Evolutionary conservation across 2,888 invertebrate species (phyloP), one percentile per base, ranked within the genome.

Genomic region (Mayetiola destructor): DNA sequence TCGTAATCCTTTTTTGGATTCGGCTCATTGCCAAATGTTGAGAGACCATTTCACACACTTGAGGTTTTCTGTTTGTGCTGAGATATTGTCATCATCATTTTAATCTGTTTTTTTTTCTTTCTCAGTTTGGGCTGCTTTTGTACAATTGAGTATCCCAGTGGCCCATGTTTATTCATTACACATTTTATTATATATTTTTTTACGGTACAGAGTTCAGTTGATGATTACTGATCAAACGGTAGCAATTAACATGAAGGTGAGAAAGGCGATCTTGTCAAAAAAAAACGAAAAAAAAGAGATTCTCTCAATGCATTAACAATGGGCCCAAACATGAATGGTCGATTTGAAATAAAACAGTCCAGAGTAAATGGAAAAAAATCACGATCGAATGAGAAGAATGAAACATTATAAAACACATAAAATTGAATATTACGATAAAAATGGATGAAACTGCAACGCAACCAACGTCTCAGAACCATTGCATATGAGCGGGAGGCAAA

Each of bases 161-260:
- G 36, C 16, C 27, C n/a, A 27, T 23, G 48, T 48, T 48, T 48
- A 48, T 48, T 48, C 48, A 48, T 48, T 48, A 48, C 48, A 48
- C 48, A 48, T 48, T 48, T 48, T 18, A 30, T 18, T 20, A 53
- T n/a, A n/a, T n/a, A n/a, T n/a, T n/a, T n/a, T 27, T 48, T 27
- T 48, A 27, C 29, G n/a, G 27, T 48, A 16, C 29, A 27, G 48
- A 48, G 48, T 48, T 48, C 48, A 48, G 27, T 48, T 16, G 48
- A 48, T 57, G 57, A 57, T 57, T 52, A 52, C 48, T 48, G 48
- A 57, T 57, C 57, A 57, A 52, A 57, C 57, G 53, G 57, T 57
- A 57, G 57, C 57, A 57, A 57, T 57, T 57, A 57, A 57, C 57
- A 53, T 57, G 48, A 53, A 57, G 57, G 57, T 57, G 57, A 57